Percentiles rank a stretch among this genome's conserved stretches.
phyloP scores from a whole-genome alignment of 2,888 invertebrate genomes.

The Hoplodrina ambigua region DNA sequence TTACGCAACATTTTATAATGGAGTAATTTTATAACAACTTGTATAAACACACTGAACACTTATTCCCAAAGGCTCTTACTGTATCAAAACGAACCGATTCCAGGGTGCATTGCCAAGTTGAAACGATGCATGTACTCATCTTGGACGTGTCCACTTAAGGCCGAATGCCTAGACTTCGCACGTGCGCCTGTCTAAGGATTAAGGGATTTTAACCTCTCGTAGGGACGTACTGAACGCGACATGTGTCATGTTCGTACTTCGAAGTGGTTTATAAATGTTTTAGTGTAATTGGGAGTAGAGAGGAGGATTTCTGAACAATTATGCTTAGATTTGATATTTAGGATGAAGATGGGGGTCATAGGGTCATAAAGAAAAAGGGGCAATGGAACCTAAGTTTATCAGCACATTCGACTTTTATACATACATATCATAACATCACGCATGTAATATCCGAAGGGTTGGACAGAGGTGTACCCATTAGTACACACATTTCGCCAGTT shows the following conservation, averaged over 20 bases:
- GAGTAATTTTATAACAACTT: background rate
- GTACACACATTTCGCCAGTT: too few species aligned
- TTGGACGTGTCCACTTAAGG: conserved; percentile 59
- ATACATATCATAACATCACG: too few species aligned
- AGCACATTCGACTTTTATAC: too few species aligned
- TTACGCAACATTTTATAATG: background rate
- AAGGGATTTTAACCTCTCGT: conserved; percentile 43
- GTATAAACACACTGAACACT: background rate
- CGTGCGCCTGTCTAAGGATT: conserved; percentile 48
- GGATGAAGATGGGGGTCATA: too few species aligned
- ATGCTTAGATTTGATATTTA: too few species aligned
- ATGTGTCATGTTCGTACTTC: conserved; percentile 25
- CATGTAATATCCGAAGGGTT: too few species aligned
- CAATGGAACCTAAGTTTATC: too few species aligned
- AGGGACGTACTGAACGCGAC: conserved; percentile 23
- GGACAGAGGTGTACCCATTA: too few species aligned
- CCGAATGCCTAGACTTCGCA: conserved; percentile 45
- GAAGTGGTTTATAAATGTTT: conserved; percentile 22
- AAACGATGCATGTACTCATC: conserved; percentile 42
- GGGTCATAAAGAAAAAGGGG: too few species aligned
- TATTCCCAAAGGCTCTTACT: conserved; percentile 36
- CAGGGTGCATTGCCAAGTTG: conserved; percentile 33
- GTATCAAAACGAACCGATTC: conserved; percentile 54
- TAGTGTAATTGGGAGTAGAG: conserved; percentile 10
- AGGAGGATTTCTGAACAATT: background rate